Evolutionary conservation across 2,113 vertebrate genomes (phyloP).

Genomic region (Halichoeres trimaculatus): DNA sequence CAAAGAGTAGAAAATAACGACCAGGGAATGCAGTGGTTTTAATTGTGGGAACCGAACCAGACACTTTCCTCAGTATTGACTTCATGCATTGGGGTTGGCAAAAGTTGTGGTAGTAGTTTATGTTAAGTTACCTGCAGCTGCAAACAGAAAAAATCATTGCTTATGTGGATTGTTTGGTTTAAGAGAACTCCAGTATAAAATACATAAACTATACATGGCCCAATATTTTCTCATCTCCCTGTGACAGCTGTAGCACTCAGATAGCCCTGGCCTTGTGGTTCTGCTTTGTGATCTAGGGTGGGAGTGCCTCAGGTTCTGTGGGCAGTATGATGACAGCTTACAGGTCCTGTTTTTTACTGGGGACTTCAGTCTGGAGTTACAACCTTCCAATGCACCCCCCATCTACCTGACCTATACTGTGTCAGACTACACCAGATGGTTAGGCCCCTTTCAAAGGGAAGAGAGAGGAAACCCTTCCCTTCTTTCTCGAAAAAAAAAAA

Average conservation of each 20-base stretch:
- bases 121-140: not conserved
- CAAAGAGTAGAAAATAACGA: slow-evolving; percentile 46
- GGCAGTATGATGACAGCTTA: slow-evolving; percentile 72
- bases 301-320: slow-evolving; percentile 51
- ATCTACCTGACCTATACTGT: slow-evolving; percentile 61
- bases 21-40: slow-evolving; percentile 32
- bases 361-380: slow-evolving; percentile 71
- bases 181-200: not conserved
- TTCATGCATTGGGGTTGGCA: not conserved
- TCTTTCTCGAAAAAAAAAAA: slow-evolving; percentile 30
- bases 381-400: slow-evolving; percentile 20
- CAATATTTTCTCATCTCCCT: slow-evolving; percentile 14
- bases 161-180: not conserved
- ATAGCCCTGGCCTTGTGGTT: slow-evolving; percentile 53
- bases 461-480: slow-evolving; percentile 70
- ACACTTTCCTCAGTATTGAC: not conserved
- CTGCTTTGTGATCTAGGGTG: slow-evolving; percentile 57
- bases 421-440: slow-evolving; percentile 79
- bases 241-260: slow-evolving; percentile 25
- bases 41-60: slow-evolving; percentile 37
- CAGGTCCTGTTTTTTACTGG: slow-evolving; percentile 60
- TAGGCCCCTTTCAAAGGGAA: slow-evolving; percentile 62
- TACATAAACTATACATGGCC: no score
- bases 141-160: not conserved
- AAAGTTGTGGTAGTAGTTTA: not conserved